Conservation (phyloP, 2,797 vertebrate species). For the Catamblyrhynchus diadema region DNA sequence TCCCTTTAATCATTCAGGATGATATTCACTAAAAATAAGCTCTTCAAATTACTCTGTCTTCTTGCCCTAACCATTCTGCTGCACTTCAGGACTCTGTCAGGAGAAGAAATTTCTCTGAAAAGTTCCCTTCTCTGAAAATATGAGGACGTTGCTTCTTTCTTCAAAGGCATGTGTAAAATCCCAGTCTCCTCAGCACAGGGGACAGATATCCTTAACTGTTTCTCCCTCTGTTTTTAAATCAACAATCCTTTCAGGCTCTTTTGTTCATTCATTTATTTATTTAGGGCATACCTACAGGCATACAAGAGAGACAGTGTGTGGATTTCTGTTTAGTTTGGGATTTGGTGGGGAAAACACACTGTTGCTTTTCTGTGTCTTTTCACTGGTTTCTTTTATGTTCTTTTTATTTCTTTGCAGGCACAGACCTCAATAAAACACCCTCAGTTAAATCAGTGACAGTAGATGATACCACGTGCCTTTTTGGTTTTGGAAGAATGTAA, state of each 20-base stretch:
- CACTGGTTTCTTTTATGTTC: background rate
- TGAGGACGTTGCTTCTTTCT: background rate
- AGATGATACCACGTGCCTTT: background rate
- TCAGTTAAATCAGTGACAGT: background rate
- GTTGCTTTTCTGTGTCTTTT: background rate
- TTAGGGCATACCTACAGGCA: background rate
- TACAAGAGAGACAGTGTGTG: background rate
- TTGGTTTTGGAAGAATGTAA: background rate
- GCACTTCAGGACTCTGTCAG: background rate
- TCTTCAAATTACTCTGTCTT: background rate
- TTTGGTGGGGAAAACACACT: background rate
- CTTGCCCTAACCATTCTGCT: background rate
- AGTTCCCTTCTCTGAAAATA: background rate
- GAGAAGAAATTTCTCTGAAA: background rate
- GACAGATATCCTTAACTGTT: background rate
- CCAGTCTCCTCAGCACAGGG: background rate
- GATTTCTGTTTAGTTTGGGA: background rate
- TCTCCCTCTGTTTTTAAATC: background rate
- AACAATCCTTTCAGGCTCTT: background rate
- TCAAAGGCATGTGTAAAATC: background rate
- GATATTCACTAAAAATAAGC: background rate
- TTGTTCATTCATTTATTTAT: background rate
- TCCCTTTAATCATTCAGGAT: background rate
- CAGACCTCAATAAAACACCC: background rate
- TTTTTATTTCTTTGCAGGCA: background rate